A percentile compares a stretch with the other conserved stretches of the same genome.
Conservation (phyloP, 2,113 vertebrate species). For the Pelvicachromis taeniatus region DNA sequence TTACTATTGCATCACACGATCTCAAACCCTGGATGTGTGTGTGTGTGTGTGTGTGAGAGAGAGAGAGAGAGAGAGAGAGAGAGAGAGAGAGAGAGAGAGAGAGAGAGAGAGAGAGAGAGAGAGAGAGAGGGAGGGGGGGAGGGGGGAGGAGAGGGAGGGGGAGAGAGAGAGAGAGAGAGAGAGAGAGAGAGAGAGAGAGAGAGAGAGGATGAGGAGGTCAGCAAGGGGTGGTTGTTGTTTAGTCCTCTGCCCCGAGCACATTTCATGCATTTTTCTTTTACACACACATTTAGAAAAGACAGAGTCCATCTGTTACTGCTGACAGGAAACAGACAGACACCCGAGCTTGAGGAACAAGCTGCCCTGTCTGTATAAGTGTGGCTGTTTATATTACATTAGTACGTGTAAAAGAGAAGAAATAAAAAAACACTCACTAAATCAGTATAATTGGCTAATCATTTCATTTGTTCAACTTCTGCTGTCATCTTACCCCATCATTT, state of each 20-base stretch:
- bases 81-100: neutral
- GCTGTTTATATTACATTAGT: neutral
- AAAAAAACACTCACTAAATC: neutral
- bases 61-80: neutral
- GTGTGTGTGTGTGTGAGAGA: neutral
- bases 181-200: neutral
- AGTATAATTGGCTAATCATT: neutral
- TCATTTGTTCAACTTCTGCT: neutral
- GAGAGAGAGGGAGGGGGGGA: no score
- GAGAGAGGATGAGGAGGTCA: slow-evolving; percentile 11
- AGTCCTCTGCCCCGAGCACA: neutral
- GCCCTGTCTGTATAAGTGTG: neutral
- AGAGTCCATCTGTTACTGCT: slow-evolving; percentile 27
- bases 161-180: neutral
- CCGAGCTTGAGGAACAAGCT: neutral
- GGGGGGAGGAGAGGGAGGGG: neutral
- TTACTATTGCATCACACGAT: slow-evolving; percentile 40
- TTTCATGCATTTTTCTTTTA: slow-evolving; percentile 3
- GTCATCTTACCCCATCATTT: neutral
- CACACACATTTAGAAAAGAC: slow-evolving; percentile 11
- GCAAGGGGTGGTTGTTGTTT: slow-evolving; percentile 17
- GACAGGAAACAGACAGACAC: neutral
- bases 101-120: neutral
- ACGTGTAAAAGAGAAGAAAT: neutral
- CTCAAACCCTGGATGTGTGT: neutral